Base-by-base conservation (phyloP, 2,888 invertebrate species). In the Leptothorax acervorum region DNA sequence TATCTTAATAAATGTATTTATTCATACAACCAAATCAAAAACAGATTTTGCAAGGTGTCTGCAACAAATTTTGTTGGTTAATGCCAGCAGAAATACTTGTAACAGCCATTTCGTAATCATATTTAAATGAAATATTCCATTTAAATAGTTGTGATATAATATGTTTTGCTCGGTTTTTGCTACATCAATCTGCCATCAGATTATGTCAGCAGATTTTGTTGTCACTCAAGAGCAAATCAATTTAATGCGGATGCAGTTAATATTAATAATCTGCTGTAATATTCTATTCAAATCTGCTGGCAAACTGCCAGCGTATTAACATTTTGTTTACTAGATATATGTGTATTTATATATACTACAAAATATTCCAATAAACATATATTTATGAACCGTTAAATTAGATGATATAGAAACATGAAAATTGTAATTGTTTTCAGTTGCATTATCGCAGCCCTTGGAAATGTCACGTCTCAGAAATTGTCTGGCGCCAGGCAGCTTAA, bases 391-490 rank as follows among this genome's bases (percentile, higher is more conserved):
- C 12, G n/a, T 11, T 70, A 18, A 9, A 55, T 42, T 15, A 23
- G 5, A 31, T 11, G 12, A 45, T n/a, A 31, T n/a, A 31, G 5
- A 74, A 74, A 42, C 11, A 75, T 51, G 3, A 62, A 78, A 60
- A 6, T 2, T 28, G 53, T 45, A 85, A 75, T 60, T 89, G 78
- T 70, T 95, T 96, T 89, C 94, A 98, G 98, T 92, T 97, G 97
- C 94, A 94, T 97, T 2, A 95, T 98, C 82, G 97, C 97, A 11
- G 96, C 96, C 23, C 96, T 97, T 70, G 98, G 97, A 39, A 98
- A 97, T 94, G 95, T 97, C 70, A 96, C 97, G 48, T 97, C 97
- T 0, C 98, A 98, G 93, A 95, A 96, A 86, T 95, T 97, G 12
- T 95, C 96, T n/a, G 97, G 97, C 65, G 96, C 95, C 23, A 96